A percentile compares a stretch with the other conserved stretches of the same genome.
Evolutionary conservation across 2,113 vertebrate species (phyloP).

Genomic region (Paradisaea rubra): DNA sequence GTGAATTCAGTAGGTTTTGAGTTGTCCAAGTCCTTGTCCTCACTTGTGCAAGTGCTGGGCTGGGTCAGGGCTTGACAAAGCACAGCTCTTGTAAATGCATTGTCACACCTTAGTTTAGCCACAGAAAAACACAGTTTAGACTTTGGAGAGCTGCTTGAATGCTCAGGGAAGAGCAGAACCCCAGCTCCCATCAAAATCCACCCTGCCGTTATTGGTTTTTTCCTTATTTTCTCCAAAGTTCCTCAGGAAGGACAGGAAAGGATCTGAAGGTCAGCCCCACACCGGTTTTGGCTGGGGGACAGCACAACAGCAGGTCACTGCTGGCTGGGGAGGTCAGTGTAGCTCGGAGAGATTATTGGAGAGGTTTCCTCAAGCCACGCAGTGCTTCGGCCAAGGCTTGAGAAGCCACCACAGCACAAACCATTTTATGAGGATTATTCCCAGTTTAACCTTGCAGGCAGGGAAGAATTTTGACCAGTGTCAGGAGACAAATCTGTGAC

Average conservation of each 20-base stretch:
- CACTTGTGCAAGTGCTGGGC: not conserved
- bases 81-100: not conserved
- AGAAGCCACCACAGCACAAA: not conserved
- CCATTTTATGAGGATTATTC: not conserved
- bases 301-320: not conserved
- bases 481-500: not conserved
- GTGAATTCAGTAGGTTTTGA: not conserved
- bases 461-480: not conserved
- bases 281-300: not conserved
- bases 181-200: not conserved
- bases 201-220: fast-evolving
- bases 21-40: not conserved
- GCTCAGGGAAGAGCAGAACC: not conserved
- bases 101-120: not conserved
- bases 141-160: not conserved
- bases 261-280: not conserved
- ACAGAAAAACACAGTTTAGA: not conserved
- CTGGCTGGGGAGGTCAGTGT: not conserved
- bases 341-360: not conserved
- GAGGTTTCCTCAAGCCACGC: not conserved
- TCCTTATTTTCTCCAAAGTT: not conserved
- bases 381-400: not conserved
- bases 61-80: not conserved
- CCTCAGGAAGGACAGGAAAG: not conserved
- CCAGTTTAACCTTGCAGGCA: not conserved